Base-by-base conservation (phyloP, 2,888 invertebrate species). In the Noctua janthe region DNA sequence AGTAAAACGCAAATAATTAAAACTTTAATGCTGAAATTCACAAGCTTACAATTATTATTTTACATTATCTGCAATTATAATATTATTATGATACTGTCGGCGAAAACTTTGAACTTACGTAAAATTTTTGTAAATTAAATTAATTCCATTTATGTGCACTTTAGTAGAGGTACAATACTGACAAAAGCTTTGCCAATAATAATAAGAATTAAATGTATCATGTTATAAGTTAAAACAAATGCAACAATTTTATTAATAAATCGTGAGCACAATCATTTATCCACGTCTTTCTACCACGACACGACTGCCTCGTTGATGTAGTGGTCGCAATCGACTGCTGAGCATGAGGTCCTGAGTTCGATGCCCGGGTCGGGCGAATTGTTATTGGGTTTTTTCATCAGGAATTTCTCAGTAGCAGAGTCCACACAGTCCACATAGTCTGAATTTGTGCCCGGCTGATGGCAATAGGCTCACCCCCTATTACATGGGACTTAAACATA, bases 1-100 rank as follows among this genome's bases (percentile, higher is more conserved):
- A 87, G 71, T 80, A 73, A 64, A 43, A 74, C 56, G 67, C 64
- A 69, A 35, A 59, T 80, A 86, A 87, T 87, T 78, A 82, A 79
- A 86, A 77, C 43, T 72, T 78, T 13, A 78, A 73, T 72, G 66
- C 75, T 80, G 49, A 81, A 78, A 80, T 85, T 87, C 81, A 43
- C 74, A 86, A 82, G 70, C 76, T 66, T 77, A 79, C 20, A 74
- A 77, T 79, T 75, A 81, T 70, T 67, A 72, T 84, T 71, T 62
- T 67, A 64, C 59, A 75, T 76, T 71, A 81, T 70, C 66, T 54
- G 39, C 69, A 81, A 39, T 29, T 2, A 62, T 62, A 49, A 69
- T 81, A 74, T 71, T 20, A 54, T 59, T 76, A 74, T 66, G 17
- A 54, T 29, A 67, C 17, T 49, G 76, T 29, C 88, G 77, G 75